Evolutionary conservation across 2,113 vertebrate species (phyloP).

Genomic region (Tragelaphus strepsiceros): DNA sequence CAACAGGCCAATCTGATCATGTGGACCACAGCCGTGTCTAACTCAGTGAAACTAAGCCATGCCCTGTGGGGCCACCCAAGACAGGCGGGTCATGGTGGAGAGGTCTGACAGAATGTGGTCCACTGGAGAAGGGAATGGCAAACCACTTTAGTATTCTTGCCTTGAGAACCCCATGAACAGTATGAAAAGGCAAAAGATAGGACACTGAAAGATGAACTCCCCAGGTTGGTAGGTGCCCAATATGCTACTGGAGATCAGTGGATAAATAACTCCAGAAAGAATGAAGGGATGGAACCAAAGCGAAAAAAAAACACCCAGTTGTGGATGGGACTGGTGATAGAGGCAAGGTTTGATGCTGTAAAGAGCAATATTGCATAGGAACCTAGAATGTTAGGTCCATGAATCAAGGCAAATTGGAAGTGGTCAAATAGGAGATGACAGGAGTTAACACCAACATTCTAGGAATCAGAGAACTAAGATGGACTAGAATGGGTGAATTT

Average conservation of each 20-base stretch:
- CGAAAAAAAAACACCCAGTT: not conserved
- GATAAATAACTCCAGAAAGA: not conserved
- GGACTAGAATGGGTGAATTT: too few relatives aligned
- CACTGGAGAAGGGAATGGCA: not conserved
- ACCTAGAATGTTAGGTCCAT: not conserved
- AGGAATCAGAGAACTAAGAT: not conserved
- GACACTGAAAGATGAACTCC: not conserved
- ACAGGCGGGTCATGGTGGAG: accelerated
- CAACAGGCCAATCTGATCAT: not conserved
- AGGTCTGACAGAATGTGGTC: not conserved
- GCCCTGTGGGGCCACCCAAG: not conserved
- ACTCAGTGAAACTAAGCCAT: not conserved
- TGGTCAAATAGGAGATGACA: not conserved
- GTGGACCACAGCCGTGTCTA: not conserved
- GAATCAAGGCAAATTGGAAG: not conserved
- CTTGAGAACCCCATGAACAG: not conserved
- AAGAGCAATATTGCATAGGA: too few relatives aligned
- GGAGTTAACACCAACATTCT: not conserved
- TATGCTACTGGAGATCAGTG: not conserved
- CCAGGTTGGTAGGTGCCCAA: not conserved
- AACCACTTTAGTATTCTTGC: not conserved
- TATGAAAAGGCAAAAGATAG: not conserved
- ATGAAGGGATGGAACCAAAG: not conserved
- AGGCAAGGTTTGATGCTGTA: too few relatives aligned
- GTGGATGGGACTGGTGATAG: not conserved